Evolutionary conservation across 2,888 invertebrate genomes (phyloP), one percentile per base, ranked within the genome.

Genomic region (Apodemia zela): DNA sequence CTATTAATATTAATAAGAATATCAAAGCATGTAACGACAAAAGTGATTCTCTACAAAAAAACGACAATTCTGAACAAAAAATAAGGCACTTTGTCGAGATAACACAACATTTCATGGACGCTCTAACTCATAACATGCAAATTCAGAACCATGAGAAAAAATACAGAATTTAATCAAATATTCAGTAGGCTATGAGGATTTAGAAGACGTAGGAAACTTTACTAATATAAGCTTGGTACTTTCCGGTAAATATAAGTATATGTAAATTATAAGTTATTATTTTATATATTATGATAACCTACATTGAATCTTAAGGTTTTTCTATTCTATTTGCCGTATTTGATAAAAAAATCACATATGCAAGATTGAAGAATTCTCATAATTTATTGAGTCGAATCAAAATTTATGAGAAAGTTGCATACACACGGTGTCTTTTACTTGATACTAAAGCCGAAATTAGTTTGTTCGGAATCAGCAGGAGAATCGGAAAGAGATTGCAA

Each of bases 41-140:
- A n/a, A 45, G 11, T 45, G 11, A 45, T n/a, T 45, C 45, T 45
- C 49, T 11, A 18, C n/a, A 47, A 47, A 49, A 17, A 51, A 51
- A 51, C 49, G 18, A 18, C 49, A 51, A 51, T 18, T 18, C 18
- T 51, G 17, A 17, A 10, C 17, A 17, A 21, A 18, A 51, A 18
- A 51, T 18, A 51, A 11, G 49, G 49, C 49, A 51, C 49, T 18
- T 51, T 18, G 18, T 21, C 13, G 51, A 13, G 25, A 54, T 25
- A 17, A 47, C 47, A 47, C 47, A 47, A 70, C 72, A 45, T 45
- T 51, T 51, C 49, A 51, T 18, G 18, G 18, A 51, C 49, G 49
- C 42, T 42, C 75, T 71, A 74, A 77, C 86, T 87, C 87, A 89
- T 88, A 87, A 87, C 83, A 87, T 89, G 88, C 78, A 89, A 89